A percentile compares a stretch with the other conserved stretches of the same genome.
phyloP scores from a whole-genome alignment of 2,797 vertebrate species.

The Malacoctenus gilli region DNA sequence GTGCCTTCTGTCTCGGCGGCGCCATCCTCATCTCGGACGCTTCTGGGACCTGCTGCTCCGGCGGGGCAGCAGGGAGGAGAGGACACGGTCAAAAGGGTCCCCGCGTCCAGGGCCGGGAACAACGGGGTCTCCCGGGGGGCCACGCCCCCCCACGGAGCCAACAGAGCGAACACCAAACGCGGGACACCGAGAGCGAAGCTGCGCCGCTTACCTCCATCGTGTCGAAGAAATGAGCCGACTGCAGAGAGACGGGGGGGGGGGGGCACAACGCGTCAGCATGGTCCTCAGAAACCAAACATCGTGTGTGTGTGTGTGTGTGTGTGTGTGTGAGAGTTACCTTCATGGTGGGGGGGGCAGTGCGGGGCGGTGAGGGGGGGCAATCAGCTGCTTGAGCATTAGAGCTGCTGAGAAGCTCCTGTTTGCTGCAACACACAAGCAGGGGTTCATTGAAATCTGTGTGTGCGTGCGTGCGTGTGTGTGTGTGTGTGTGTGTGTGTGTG shows the following conservation, averaged over 20 bases:
- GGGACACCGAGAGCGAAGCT: no score
- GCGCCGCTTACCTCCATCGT: conserved; percentile 89
- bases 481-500: no score
- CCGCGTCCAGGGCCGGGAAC: no score
- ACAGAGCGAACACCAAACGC: no score
- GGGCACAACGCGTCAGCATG: no score
- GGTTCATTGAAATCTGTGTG: no score
- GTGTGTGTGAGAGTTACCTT: conserved; percentile 80
- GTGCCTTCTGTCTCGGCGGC: conserved; percentile 92
- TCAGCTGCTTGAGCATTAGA: conserved; percentile 82
- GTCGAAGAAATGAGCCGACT: conserved; percentile 95
- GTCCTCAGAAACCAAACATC: no score
- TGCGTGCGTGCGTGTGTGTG: no score
- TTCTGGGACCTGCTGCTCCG: conserved; percentile 86
- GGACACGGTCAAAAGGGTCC: background rate
- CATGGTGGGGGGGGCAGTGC: conserved; percentile 90
- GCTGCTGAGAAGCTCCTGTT: conserved; percentile 89
- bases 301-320: conserved; percentile 6
- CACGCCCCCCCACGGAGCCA: no score
- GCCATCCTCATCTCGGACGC: conserved; percentile 87
- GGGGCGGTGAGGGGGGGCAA: conserved; percentile 88
- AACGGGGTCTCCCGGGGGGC: no score
- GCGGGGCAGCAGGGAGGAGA: conserved; percentile 33
- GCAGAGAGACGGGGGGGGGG: conserved; percentile 61
- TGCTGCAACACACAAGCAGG: conserved; percentile 76